These are phyloP conservation scores for Paedocypris micromegethes DNA, from an alignment of 2,797 vertebrate genomes.

Conservation along the genomic window DNA sequence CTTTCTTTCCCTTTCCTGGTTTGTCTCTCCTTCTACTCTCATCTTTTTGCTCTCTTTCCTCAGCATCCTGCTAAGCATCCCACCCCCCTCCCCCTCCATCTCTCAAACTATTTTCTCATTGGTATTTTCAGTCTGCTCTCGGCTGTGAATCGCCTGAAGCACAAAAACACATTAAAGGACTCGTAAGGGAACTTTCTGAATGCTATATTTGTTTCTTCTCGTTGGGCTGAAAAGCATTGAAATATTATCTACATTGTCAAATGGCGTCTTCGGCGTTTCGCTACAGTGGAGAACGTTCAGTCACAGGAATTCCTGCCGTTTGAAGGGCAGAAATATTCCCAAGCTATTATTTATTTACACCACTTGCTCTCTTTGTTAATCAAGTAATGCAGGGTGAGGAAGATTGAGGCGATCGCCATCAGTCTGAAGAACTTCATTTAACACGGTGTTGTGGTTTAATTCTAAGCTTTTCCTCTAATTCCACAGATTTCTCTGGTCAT, in stretches of 20 bases:
- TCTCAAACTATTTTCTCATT: constrained; percentile 15
- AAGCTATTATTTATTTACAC: no score
- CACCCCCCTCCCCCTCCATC: no score
- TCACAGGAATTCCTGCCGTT: no score
- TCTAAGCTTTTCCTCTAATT: constrained; percentile 27
- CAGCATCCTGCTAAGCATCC: no score
- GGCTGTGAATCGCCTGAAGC: constrained; percentile 35
- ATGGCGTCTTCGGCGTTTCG: background rate
- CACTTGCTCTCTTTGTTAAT: no score
- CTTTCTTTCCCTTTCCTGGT: no score
- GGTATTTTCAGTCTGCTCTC: constrained; percentile 32
- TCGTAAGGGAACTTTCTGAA: constrained; percentile 31
- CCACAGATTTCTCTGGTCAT: constrained; percentile 6
- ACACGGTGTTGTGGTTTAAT: background rate
- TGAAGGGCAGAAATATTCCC: no score
- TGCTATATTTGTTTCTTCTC: constrained; percentile 1
- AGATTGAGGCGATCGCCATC: background rate
- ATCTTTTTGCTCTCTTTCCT: no score
- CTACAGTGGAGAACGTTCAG: no score
- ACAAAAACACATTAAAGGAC: constrained; percentile 27
- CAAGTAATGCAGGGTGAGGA: no score
- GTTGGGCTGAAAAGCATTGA: background rate
- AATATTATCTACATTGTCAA: background rate
- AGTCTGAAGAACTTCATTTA: background rate
- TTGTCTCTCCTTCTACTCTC: no score